These are phyloP conservation scores for Erythrocercus mccallii DNA, from an alignment of 2,113 vertebrate genomes.

Conservation along the genomic window DNA sequence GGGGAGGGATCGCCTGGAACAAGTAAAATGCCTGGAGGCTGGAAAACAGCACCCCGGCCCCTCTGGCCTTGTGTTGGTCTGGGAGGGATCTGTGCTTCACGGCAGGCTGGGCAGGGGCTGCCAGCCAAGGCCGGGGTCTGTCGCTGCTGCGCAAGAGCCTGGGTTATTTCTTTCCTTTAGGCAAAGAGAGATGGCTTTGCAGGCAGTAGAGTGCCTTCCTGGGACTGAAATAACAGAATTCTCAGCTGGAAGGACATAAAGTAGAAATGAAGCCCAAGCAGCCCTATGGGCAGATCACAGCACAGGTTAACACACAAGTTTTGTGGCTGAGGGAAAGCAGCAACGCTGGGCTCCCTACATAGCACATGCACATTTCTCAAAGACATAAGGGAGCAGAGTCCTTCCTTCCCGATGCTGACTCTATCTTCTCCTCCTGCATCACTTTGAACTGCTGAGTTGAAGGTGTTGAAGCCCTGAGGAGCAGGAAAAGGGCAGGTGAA, in stretches of 20 bases:
- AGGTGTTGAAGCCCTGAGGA: neutral
- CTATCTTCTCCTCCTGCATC: neutral
- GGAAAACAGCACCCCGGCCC: neutral
- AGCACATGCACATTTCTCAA: neutral
- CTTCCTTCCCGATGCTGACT: neutral
- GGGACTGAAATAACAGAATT: neutral
- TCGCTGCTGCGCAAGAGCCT: neutral
- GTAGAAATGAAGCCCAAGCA: neutral
- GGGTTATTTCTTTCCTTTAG: neutral
- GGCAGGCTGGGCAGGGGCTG: neutral
- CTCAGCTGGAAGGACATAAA: neutral
- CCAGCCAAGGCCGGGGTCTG: neutral
- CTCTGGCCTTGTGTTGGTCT: neutral
- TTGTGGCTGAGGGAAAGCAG: neutral
- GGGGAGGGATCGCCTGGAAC: slow-evolving; percentile 31
- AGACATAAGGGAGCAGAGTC: neutral
- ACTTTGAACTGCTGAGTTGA: neutral
- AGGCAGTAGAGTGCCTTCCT: neutral
- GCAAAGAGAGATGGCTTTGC: neutral
- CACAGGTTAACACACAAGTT: neutral
- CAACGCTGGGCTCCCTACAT: fast-evolving
- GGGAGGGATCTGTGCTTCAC: neutral
- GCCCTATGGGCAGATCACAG: neutral
- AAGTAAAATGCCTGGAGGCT: slow-evolving; percentile 16
- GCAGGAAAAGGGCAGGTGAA: neutral